These are phyloP conservation scores for Stegodyphus dumicola DNA, from an alignment of 1,140 invertebrate genomes.

Conservation along the genomic window DNA sequence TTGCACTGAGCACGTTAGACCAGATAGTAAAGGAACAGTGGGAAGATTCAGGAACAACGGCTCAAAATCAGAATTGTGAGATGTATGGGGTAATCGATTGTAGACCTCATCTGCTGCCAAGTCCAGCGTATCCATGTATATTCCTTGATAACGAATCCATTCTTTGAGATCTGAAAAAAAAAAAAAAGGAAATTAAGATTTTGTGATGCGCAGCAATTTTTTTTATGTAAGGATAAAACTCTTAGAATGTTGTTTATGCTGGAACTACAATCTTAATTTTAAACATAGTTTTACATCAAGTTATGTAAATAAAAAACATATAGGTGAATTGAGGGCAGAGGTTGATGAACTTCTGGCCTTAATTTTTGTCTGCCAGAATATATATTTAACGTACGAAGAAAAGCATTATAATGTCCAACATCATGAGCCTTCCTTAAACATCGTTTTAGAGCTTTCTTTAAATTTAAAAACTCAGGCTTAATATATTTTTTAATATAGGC, in stretches of 20 bases:
- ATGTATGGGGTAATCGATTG: neutral
- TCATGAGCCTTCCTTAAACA: too few relatives aligned
- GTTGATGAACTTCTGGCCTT: too few relatives aligned
- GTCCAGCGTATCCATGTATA: slow-evolving; percentile 61
- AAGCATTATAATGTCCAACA: too few relatives aligned
- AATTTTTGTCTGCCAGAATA: too few relatives aligned
- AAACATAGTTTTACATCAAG: neutral
- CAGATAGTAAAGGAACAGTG: slow-evolving; percentile 57
- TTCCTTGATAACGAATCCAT: slow-evolving; percentile 63
- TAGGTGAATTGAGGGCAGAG: neutral
- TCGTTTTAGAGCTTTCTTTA: too few relatives aligned
- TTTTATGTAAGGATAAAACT: too few relatives aligned
- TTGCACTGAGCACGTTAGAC: slow-evolving; percentile 54
- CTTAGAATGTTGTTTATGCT: too few relatives aligned
- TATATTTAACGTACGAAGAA: too few relatives aligned
- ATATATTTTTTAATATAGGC: too few relatives aligned
- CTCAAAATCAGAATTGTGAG: slow-evolving; percentile 7
- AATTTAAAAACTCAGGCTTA: too few relatives aligned
- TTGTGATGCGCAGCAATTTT: too few relatives aligned
- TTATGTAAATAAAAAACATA: neutral
- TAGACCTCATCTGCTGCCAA: slow-evolving; percentile 50
- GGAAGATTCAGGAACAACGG: slow-evolving; percentile 54
- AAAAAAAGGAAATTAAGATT: neutral
- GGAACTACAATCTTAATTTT: too few relatives aligned
- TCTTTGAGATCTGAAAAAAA: slow-evolving; percentile 59